Conservation (phyloP, 2,888 invertebrate genomes). For the Norana najaformis region DNA sequence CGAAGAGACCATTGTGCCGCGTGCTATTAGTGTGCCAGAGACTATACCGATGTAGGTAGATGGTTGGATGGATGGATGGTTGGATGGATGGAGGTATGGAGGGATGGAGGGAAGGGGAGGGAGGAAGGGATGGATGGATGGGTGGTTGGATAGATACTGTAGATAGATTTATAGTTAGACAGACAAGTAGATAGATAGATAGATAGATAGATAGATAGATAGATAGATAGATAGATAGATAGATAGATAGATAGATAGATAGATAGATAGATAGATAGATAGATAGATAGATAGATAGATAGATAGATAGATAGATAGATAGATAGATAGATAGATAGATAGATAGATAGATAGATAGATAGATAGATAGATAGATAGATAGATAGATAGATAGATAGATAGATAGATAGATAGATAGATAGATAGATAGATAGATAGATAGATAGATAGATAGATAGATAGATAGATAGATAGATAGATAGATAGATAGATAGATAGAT, state of each 20-base stretch:
- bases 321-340: constrained; percentile 22
- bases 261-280: background rate
- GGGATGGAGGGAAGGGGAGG: background rate
- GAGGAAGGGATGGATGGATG: background rate
- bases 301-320: background rate
- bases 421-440: too few species aligned
- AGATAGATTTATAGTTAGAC: background rate
- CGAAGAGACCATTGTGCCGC: too few species aligned
- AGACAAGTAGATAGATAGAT: background rate
- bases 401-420: too few species aligned
- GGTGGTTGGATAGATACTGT: background rate
- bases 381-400: constrained; percentile 20
- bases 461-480: too few species aligned
- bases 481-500: too few species aligned
- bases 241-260: background rate
- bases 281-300: constrained; percentile 6
- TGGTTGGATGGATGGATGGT: background rate
- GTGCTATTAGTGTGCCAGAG: too few species aligned
- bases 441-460: too few species aligned
- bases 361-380: background rate
- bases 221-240: background rate
- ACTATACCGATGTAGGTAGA: background rate
- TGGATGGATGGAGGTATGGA: background rate
- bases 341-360: constrained; percentile 2
- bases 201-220: background rate